A percentile compares a stretch with the other conserved stretches of the same genome.
phyloP scores from a whole-genome alignment of 2,113 vertebrate genomes.

The Muntiacus muntjak region DNA sequence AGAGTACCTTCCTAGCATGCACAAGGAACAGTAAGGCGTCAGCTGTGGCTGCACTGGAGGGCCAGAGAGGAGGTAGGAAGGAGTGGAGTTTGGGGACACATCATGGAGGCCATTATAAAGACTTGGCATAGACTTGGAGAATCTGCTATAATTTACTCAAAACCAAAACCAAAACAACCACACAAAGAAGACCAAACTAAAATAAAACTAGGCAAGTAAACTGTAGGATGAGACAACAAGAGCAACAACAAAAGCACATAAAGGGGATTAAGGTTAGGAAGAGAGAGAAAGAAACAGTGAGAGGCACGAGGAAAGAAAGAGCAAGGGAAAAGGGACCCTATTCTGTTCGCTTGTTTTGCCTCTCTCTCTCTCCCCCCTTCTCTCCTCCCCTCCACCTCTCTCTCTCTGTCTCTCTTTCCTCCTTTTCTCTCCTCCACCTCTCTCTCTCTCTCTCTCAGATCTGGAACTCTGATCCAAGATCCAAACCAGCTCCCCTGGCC shows the following conservation, averaged over 20 bases:
- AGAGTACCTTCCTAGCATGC: not conserved
- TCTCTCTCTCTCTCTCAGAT: not conserved
- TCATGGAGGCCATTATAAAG: not conserved
- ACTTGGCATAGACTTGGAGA: not conserved
- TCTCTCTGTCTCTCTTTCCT: no score
- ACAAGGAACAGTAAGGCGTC: not conserved
- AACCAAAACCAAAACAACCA: not conserved
- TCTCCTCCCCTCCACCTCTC: not conserved
- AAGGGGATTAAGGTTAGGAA: not conserved
- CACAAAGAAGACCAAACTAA: not conserved
- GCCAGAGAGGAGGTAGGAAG: not conserved
- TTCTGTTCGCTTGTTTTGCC: not conserved
- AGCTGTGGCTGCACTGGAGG: not conserved
- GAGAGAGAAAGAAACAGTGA: not conserved
- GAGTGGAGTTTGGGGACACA: rapidly evolving
- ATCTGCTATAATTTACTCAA: not conserved
- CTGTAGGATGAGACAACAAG: not conserved
- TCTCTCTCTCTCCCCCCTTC: no score
- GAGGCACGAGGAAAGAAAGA: not conserved
- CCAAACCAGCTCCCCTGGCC: not conserved
- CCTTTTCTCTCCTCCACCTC: not conserved
- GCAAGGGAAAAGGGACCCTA: not conserved
- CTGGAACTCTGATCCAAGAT: not conserved
- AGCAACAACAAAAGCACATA: not conserved
- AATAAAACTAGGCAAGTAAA: not conserved